Percentiles rank a stretch among this genome's conserved stretches.
These are phyloP conservation scores for Zapornia atra DNA, from an alignment of 2,113 vertebrate species.

Conservation along the genomic window DNA sequence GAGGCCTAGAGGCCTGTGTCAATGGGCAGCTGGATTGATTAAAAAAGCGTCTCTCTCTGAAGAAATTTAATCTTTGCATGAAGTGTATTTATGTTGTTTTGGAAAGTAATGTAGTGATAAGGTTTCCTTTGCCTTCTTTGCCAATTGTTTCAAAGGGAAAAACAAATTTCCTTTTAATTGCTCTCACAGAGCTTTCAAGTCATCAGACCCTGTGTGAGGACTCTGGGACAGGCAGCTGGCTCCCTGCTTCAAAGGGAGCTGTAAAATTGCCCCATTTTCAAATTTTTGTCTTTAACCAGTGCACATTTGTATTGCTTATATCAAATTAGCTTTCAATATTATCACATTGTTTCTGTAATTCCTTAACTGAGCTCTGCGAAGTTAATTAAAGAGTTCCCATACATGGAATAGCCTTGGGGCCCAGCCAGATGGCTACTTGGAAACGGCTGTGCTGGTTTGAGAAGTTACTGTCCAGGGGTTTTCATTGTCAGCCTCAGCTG, in stretches of 20 bases:
- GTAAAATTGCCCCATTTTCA: not conserved
- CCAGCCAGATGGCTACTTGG: slow-evolving; percentile 10
- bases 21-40: not conserved
- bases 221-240: not conserved
- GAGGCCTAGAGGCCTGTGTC: not conserved
- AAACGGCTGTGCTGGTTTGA: slow-evolving; percentile 22
- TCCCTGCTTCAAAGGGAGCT: not conserved
- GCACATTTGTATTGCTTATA: not conserved
- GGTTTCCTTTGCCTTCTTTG: not conserved
- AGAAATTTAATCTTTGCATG: not conserved
- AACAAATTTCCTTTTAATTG: slow-evolving; percentile 8
- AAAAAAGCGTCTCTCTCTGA: not conserved
- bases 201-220: not conserved
- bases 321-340: not conserved
- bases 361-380: not conserved
- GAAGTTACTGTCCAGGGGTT: slow-evolving; percentile 42
- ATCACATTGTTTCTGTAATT: not conserved
- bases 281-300: not conserved
- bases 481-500: slow-evolving; percentile 35
- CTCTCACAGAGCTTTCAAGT: not conserved
- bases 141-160: slow-evolving; percentile 26
- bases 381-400: not conserved
- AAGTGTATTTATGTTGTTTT: not conserved
- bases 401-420: not conserved
- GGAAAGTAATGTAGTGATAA: not conserved